phyloP scores from a whole-genome alignment of 2,113 vertebrate genomes.

The Bothrops jararaca region DNA sequence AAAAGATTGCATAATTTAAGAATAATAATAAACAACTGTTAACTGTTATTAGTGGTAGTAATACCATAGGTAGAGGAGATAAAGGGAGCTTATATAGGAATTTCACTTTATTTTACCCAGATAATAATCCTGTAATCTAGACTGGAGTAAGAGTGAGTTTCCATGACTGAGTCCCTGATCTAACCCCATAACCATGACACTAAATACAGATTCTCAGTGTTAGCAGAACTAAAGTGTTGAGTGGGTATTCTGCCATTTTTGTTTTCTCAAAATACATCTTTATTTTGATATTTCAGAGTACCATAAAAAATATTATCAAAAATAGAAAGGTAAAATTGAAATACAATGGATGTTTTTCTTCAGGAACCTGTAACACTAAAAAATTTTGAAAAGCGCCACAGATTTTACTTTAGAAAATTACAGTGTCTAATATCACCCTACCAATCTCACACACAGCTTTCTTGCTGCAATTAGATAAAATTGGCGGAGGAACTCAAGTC shows the following conservation, averaged over 20 bases:
- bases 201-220: not conserved
- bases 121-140: not conserved
- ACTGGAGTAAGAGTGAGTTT: not conserved
- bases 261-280: not conserved
- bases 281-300: not conserved
- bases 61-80: not conserved
- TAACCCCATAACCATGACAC: not conserved
- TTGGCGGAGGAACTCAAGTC: not conserved
- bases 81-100: not conserved
- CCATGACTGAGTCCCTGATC: not conserved
- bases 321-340: not conserved
- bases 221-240: not conserved
- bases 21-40: not conserved
- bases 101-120: not conserved
- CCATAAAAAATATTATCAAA: not conserved
- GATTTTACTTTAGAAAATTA: not conserved
- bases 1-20: not conserved
- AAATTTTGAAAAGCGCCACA: not conserved
- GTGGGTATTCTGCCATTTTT: not conserved
- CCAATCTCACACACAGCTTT: not conserved
- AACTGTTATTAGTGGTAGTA: not conserved
- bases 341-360: not conserved
- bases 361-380: not conserved
- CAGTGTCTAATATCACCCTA: not conserved
- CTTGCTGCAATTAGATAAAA: fast-evolving